These are phyloP conservation scores for Cydia fagiglandana DNA, from an alignment of 1,140 invertebrate genomes.

Conservation along the genomic window DNA sequence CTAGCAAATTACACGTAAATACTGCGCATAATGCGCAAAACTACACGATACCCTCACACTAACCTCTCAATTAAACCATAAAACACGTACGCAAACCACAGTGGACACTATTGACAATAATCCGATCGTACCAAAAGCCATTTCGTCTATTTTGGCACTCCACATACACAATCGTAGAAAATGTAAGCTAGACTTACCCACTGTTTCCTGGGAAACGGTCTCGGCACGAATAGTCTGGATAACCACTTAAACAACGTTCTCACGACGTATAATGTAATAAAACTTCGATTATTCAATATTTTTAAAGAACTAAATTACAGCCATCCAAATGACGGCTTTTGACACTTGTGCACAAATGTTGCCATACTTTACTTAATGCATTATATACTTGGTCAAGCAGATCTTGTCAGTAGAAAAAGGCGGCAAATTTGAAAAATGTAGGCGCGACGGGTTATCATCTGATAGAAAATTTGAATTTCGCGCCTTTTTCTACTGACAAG, in stretches of 20 bases:
- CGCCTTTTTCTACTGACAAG: too few species aligned
- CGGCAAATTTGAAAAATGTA: too few species aligned
- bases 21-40: conserved; percentile 17
- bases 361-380: neutral
- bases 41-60: neutral
- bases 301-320: conserved; percentile 45
- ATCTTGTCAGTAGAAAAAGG: too few species aligned
- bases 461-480: too few species aligned
- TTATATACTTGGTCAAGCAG: too few species aligned
- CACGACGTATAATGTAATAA: conserved; percentile 43
- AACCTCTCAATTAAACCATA: neutral
- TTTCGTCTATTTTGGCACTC: conserved; percentile 57
- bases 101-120: conserved; percentile 41
- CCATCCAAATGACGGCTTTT: conserved; percentile 41
- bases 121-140: conserved; percentile 48
- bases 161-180: conserved; percentile 36
- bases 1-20: conserved; percentile 5
- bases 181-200: conserved; percentile 12
- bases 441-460: too few species aligned
- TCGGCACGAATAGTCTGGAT: neutral
- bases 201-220: neutral
- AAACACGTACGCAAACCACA: neutral
- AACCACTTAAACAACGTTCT: conserved; percentile 38
- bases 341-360: conserved; percentile 34
- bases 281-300: conserved; percentile 50